Percentiles rank a stretch among this genome's conserved stretches.
These are phyloP conservation scores for Lycocorax pyrrhopterus DNA, from an alignment of 2,113 vertebrate genomes.

Conservation along the genomic window DNA sequence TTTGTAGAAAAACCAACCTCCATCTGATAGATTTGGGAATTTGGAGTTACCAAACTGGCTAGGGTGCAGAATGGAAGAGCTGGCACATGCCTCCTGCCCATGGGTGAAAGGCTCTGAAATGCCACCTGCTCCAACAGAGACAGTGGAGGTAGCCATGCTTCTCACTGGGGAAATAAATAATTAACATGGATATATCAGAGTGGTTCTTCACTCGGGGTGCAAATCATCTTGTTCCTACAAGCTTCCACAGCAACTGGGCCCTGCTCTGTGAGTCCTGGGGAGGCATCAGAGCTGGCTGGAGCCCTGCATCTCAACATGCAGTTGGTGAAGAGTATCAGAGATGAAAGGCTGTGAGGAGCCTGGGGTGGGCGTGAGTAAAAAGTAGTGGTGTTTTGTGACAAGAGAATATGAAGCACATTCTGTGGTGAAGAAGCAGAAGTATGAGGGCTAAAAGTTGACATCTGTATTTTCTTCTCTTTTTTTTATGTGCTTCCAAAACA, in stretches of 20 bases:
- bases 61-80: background rate
- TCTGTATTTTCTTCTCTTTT: background rate
- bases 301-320: rapidly evolving
- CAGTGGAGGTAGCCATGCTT: background rate
- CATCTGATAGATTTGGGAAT: background rate
- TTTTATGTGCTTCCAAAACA: background rate
- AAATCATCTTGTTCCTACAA: background rate
- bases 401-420: background rate
- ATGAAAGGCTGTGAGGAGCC: background rate
- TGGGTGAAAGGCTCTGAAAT: background rate
- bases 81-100: background rate
- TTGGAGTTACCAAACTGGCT: background rate
- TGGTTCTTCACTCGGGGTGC: background rate
- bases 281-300: background rate
- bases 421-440: background rate
- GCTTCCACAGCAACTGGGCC: background rate
- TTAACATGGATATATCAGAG: background rate
- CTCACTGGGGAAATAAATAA: background rate
- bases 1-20: background rate
- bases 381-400: background rate
- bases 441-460: background rate
- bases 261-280: background rate
- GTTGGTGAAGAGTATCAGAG: background rate
- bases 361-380: background rate
- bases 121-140: background rate